Evolutionary conservation across 2,888 invertebrate species (phyloP).

Genomic region (Harpalus rufipes): DNA sequence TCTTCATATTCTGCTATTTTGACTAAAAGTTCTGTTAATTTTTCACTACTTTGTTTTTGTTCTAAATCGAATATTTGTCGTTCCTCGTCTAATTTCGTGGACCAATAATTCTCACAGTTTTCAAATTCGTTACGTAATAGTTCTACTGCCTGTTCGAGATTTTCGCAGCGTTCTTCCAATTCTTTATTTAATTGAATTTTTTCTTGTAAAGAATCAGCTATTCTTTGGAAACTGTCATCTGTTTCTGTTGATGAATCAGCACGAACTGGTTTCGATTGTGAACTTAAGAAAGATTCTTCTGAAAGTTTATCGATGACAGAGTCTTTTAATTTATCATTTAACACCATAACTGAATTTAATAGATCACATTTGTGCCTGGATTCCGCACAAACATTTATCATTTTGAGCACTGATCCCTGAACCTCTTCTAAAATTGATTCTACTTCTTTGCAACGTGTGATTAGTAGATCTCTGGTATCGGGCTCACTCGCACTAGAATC

Average conservation of each 20-base stretch:
- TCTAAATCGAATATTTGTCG: constrained; percentile 86
- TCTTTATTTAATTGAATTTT: constrained; percentile 75
- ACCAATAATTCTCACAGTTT: constrained; percentile 93
- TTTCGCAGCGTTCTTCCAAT: constrained; percentile 79
- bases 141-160: constrained; percentile 87
- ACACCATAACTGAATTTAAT: constrained; percentile 46
- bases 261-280: constrained; percentile 33
- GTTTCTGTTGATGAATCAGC: constrained; percentile 71
- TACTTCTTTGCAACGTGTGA: constrained; percentile 77
- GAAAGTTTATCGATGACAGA: constrained; percentile 49
- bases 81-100: constrained; percentile 87
- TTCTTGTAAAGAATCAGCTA: constrained; percentile 75
- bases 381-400: constrained; percentile 71
- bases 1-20: constrained; percentile 91
- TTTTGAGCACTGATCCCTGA: constrained; percentile 72
- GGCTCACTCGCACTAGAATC: constrained; percentile 66
- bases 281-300: constrained; percentile 53
- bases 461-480: constrained; percentile 74
- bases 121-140: constrained; percentile 88
- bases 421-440: constrained; percentile 78
- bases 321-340: constrained; percentile 54
- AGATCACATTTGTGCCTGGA: constrained; percentile 65
- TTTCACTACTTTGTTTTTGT: constrained; percentile 87
- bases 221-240: constrained; percentile 69
- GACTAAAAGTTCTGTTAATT: constrained; percentile 85